A percentile compares a stretch with the other conserved stretches of the same genome.
These are phyloP conservation scores for Coccyzus lansbergi DNA, from an alignment of 2,797 vertebrate species.

Conservation along the genomic window DNA sequence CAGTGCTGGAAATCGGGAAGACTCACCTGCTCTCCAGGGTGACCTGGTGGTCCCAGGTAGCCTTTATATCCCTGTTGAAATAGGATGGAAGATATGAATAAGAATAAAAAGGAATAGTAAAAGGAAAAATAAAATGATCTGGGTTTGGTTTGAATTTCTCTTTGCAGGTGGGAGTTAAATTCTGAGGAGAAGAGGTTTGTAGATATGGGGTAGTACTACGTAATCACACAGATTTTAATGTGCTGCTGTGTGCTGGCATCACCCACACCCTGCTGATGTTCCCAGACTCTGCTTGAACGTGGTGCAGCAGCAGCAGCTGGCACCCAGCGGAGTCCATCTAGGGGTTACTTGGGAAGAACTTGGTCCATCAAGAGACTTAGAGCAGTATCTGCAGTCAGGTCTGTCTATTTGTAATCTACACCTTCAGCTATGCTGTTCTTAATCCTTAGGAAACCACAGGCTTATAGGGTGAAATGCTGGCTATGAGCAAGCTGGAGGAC, in stretches of 20 bases:
- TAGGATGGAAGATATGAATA: neutral
- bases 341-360: neutral
- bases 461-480: neutral
- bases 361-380: neutral
- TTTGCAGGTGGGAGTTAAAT: neutral
- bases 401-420: neutral
- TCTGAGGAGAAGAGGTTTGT: neutral
- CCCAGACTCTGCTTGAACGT: neutral
- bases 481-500: neutral
- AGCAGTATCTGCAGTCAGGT: neutral
- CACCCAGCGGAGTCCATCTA: neutral
- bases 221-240: rapidly evolving
- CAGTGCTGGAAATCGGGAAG: neutral
- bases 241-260: neutral
- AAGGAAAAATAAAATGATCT: neutral
- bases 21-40: conserved; percentile 94
- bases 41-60: conserved; percentile 88
- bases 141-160: neutral
- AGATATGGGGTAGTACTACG: neutral
- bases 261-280: neutral
- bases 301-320: neutral
- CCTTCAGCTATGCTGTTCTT: neutral
- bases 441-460: neutral
- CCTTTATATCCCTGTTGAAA: conserved; percentile 87
- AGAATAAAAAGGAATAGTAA: neutral